These are phyloP conservation scores for Melanotaenia maccullochi DNA, from an alignment of 2,797 vertebrate genomes.

Conservation along the genomic window DNA sequence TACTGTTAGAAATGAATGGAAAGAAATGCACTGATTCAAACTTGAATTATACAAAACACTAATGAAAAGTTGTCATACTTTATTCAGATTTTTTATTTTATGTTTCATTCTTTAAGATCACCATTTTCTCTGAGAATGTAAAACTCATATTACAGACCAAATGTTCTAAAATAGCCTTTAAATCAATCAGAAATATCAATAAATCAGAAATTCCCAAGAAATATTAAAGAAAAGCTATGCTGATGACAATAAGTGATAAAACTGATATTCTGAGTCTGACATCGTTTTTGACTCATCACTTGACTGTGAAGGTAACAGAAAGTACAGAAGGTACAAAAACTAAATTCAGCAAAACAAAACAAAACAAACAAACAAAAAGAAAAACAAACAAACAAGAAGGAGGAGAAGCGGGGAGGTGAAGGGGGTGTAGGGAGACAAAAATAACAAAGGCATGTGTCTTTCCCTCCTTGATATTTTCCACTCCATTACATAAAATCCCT, in stretches of 20 bases:
- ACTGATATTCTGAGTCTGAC: neutral
- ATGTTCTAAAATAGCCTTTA: no score
- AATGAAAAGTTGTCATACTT: neutral
- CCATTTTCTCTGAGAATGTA: neutral
- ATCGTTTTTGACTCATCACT: constrained; percentile 1
- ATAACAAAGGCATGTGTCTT: constrained; percentile 69
- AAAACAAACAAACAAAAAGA: no score
- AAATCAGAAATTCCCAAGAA: no score
- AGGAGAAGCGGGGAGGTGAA: neutral
- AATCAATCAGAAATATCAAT: no score
- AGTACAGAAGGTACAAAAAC: constrained; percentile 12
- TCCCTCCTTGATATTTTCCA: constrained; percentile 72
- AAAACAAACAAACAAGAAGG: no score
- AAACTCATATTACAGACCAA: neutral
- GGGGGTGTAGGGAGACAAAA: constrained; percentile 48
- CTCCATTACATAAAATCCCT: constrained; percentile 69
- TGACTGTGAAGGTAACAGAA: constrained; percentile 35
- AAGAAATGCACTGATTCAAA: neutral
- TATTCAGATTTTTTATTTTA: neutral
- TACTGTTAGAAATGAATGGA: neutral
- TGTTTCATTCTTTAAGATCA: neutral
- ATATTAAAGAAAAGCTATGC: no score
- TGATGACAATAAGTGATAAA: neutral
- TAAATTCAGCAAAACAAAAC: neutral
- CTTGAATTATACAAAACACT: neutral